phyloP scores from a whole-genome alignment of 2,797 vertebrate species.

The Chanos chanos region DNA sequence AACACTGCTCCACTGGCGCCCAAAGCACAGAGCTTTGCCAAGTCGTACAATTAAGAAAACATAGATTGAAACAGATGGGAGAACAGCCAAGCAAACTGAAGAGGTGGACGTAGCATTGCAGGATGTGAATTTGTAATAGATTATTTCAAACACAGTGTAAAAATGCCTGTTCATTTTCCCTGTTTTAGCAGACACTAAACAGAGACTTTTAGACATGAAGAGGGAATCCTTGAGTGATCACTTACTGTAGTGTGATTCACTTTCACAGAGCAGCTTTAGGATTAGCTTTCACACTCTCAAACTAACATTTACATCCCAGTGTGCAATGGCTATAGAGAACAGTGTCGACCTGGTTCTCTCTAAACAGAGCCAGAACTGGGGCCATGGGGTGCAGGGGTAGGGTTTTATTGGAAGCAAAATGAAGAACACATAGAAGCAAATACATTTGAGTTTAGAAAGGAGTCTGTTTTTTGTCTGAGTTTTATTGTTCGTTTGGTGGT shows the following conservation, averaged over 20 bases:
- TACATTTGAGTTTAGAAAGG: too few relatives aligned
- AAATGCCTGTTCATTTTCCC: not conserved
- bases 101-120: conserved; percentile 50
- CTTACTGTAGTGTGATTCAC: not conserved
- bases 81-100: conserved; percentile 70
- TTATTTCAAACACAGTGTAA: conserved; percentile 31
- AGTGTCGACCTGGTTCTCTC: too few relatives aligned
- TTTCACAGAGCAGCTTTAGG: not conserved
- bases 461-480: not conserved
- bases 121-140: conserved; percentile 64
- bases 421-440: too few relatives aligned
- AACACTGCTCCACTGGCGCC: conserved; percentile 63
- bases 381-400: too few relatives aligned
- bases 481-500: not conserved
- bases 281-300: too few relatives aligned
- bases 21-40: conserved; percentile 57
- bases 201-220: conserved; percentile 1
- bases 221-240: not conserved
- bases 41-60: conserved; percentile 70
- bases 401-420: too few relatives aligned
- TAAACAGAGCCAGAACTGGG: too few relatives aligned
- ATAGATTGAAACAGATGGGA: conserved; percentile 68
- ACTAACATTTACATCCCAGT: too few relatives aligned
- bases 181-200: not conserved
- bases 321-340: too few relatives aligned